Percentiles rank a stretch among this genome's conserved stretches.
These are phyloP conservation scores for Mythimna impura DNA, from an alignment of 2,888 invertebrate species.

Conservation along the genomic window DNA sequence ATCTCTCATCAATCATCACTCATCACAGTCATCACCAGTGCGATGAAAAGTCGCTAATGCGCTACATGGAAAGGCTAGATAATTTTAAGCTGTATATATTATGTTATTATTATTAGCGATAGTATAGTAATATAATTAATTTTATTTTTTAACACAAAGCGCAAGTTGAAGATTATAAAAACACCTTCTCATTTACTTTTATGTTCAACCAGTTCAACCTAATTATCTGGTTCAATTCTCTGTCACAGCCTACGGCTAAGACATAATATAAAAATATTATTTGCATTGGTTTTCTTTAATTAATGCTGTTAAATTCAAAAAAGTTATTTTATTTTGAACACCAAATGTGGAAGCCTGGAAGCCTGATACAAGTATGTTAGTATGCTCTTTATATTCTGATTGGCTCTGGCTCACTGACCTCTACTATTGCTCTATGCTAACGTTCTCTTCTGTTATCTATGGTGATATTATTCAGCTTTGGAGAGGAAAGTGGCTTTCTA, in stretches of 20 bases:
- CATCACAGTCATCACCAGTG: neutral
- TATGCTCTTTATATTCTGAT: neutral
- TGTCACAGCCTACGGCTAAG: neutral
- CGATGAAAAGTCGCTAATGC: neutral
- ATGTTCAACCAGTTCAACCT: no score
- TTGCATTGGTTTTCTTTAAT: neutral
- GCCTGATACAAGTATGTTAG: neutral
- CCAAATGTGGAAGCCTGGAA: neutral
- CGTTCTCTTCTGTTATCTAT: constrained; percentile 64
- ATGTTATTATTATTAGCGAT: no score
- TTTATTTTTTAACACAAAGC: neutral
- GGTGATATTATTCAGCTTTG: constrained; percentile 70
- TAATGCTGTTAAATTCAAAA: neutral
- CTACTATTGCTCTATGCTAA: constrained; percentile 27
- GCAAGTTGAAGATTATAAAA: no score
- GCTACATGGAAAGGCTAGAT: neutral
- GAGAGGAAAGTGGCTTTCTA: constrained; percentile 88
- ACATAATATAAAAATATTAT: neutral
- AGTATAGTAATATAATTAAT: neutral
- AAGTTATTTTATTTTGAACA: neutral
- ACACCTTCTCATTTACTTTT: no score
- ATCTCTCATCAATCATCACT: neutral
- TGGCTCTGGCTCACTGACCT: neutral
- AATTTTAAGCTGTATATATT: neutral
- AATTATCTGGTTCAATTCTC: no score